Base-by-base conservation (phyloP, 2,113 vertebrate genomes). In the Xiphophorus maculatus region DNA sequence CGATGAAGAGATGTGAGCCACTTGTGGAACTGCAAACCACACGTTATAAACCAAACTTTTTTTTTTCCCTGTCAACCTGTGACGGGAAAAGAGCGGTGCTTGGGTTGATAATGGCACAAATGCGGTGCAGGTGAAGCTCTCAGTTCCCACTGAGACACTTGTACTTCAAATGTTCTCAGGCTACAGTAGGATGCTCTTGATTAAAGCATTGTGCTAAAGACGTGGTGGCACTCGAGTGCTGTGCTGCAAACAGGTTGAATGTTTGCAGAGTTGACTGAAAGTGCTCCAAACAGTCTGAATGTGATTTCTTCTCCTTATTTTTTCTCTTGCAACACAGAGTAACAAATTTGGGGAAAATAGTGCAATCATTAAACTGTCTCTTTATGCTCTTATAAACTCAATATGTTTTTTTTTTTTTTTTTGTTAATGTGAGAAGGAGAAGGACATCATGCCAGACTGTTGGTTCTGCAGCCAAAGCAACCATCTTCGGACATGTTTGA, bases 391-490 rank as follows among this genome's bases (percentile, higher is more conserved):
- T 2, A 71, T 3, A 54, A 17, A 71, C 33, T n/a, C 62, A 81
- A 69, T n/a, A 29, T 40, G 6, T 19, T 10, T 63, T 25, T 25
- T 76, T 83, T 69, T n/a, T 29, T 68, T 35, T 37, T 37, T 37
- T 3, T 11, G 25, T 68, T 73, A 63, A n/a, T 22, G 68, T 81
- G 76, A 64, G 60, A 83, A 77, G 85, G 85, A 83, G 90, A 81
- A 88, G 81, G 77, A 85, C 66, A 1, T 30, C 76, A 78, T 88
- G 80, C 44, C 37, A 71, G 89, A 90, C 85, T 88, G 86, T 84
- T 88, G 81, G 74, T 76, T 66, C 76, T 67, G 63, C 77, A 58
- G 82, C 75, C 67, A 76, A 83, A 84, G 80, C 84, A 86, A 84
- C 74, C 74, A 80, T 81, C 70, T 61, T 25, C 25, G 66, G 58